Evolutionary conservation across 2,113 vertebrate species (phyloP).

Genomic region (Hippotragus niger): DNA sequence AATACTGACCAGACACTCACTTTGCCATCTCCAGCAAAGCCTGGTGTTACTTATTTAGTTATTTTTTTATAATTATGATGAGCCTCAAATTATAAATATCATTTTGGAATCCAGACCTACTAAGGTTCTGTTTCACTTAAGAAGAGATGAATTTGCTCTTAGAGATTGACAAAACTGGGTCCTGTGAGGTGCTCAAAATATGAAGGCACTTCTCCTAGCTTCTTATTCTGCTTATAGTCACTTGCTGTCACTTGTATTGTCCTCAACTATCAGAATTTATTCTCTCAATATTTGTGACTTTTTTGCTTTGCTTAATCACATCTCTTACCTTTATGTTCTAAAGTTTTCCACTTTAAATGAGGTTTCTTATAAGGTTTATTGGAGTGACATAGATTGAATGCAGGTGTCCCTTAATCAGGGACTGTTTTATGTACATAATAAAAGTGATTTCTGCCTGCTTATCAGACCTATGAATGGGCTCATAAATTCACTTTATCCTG

Average conservation of each 20-base stretch:
- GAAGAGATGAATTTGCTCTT: background rate
- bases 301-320: background rate
- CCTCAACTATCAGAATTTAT: background rate
- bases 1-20: background rate
- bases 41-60: background rate
- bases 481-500: conserved; percentile 67
- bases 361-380: background rate
- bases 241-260: background rate
- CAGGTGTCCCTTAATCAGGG: conserved; percentile 67
- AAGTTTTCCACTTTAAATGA: background rate
- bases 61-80: background rate
- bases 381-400: conserved; percentile 31
- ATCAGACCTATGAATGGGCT: conserved; percentile 58
- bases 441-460: conserved; percentile 74
- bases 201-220: fast-evolving
- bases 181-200: fast-evolving
- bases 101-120: background rate
- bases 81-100: background rate
- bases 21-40: too few relatives aligned
- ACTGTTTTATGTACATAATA: conserved; percentile 71
- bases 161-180: too few relatives aligned
- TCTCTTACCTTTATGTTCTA: background rate
- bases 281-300: background rate
- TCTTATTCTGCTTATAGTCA: background rate
- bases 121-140: background rate